Percentiles rank a stretch among this genome's conserved stretches.
These are phyloP conservation scores for Leptinotarsa peninsularis DNA, from an alignment of 2,888 invertebrate species.

Conservation along the genomic window DNA sequence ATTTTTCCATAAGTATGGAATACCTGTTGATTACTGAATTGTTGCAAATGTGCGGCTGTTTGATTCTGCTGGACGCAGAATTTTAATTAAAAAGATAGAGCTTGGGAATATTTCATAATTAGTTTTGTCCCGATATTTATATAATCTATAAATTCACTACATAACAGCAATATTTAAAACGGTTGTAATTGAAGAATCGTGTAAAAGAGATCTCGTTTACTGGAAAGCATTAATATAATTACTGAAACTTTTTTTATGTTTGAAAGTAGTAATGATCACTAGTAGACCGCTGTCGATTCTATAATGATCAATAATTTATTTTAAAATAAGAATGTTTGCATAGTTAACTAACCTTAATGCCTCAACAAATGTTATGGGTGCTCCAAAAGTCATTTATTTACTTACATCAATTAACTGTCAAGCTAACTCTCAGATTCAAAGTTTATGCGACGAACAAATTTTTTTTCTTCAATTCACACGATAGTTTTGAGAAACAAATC, in stretches of 20 bases:
- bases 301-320: neutral
- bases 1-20: slow-evolving; percentile 17
- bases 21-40: slow-evolving; percentile 31
- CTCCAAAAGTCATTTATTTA: neutral
- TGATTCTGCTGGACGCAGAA: slow-evolving; percentile 6
- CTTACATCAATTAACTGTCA: neutral
- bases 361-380: neutral
- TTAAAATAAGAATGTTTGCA: neutral
- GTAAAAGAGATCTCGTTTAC: neutral
- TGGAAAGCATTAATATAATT: slow-evolving; percentile 22
- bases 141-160: slow-evolving; percentile 33
- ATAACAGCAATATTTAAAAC: slow-evolving; percentile 25
- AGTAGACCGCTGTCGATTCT: neutral
- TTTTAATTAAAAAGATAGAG: slow-evolving; percentile 20
- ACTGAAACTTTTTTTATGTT: neutral
- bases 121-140: slow-evolving; percentile 36
- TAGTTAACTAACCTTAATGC: neutral
- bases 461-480: neutral
- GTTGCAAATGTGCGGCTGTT: slow-evolving; percentile 21
- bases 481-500: neutral
- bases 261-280: neutral
- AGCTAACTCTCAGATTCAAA: no score
- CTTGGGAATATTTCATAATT: slow-evolving; percentile 30
- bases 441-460: neutral
- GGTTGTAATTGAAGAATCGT: neutral